These are phyloP conservation scores for Cavia porcellus DNA, from an alignment of 2,113 vertebrate genomes.

Conservation along the genomic window DNA sequence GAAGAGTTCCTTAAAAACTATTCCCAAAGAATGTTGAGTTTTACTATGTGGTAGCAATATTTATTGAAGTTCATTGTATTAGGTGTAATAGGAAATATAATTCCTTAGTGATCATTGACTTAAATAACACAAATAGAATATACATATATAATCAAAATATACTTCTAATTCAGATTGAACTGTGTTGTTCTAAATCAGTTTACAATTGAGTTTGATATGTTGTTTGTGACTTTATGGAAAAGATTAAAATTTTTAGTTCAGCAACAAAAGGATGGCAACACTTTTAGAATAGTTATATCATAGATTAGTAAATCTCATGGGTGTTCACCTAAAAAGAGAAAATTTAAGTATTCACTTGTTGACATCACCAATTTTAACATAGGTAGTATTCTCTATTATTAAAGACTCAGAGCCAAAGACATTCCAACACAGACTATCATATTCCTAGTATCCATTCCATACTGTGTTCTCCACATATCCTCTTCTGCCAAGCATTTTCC, in stretches of 20 bases:
- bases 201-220: constrained; percentile 35
- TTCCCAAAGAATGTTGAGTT: constrained; percentile 26
- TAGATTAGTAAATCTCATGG: constrained; percentile 12
- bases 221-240: constrained; percentile 59
- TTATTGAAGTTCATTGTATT: constrained; percentile 43
- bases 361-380: constrained; percentile 15
- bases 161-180: constrained; percentile 37
- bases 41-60: background rate
- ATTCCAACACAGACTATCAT: background rate
- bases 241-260: constrained; percentile 56
- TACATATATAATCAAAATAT: constrained; percentile 30
- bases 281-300: constrained; percentile 55
- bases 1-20: constrained; percentile 33
- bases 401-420: constrained; percentile 28
- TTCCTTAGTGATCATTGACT: constrained; percentile 28
- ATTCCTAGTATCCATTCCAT: background rate
- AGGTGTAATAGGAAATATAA: background rate
- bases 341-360: constrained; percentile 18
- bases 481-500: constrained; percentile 18
- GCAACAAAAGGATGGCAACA: constrained; percentile 35
- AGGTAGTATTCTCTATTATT: background rate
- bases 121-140: constrained; percentile 31
- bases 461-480: background rate
- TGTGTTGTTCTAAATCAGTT: background rate
- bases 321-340: constrained; percentile 37